These are phyloP conservation scores for Aphaenogaster floridana DNA, from an alignment of 1,140 invertebrate genomes.

Conservation along the genomic window DNA sequence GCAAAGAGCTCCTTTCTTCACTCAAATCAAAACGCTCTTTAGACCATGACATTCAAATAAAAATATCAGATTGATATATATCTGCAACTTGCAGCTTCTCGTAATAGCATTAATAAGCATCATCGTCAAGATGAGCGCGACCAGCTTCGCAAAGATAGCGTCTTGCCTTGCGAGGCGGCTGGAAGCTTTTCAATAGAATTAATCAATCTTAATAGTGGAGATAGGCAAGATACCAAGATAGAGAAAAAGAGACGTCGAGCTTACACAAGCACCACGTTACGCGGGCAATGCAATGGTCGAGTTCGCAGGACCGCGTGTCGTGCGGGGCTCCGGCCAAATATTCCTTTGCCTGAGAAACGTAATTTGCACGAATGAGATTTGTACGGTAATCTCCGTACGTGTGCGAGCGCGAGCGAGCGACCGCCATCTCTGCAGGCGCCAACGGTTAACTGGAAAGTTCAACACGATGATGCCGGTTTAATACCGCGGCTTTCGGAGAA, in stretches of 20 bases:
- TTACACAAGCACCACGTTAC: not conserved
- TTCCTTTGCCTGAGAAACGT: constrained; percentile 56
- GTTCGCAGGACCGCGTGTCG: not conserved
- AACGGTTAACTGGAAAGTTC: constrained; percentile 65
- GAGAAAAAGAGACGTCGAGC: not conserved
- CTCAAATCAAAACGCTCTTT: not conserved
- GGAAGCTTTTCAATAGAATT: constrained; percentile 41
- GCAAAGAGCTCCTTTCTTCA: not conserved
- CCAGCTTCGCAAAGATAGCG: not conserved
- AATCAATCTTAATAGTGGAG: constrained; percentile 31
- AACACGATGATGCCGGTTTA: constrained; percentile 65
- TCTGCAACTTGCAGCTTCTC: not conserved
- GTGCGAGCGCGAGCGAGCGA: constrained; percentile 25
- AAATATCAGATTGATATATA: constrained; percentile 23
- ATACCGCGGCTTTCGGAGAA: constrained; percentile 45
- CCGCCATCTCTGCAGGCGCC: constrained; percentile 35
- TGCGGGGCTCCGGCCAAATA: not conserved
- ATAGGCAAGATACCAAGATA: not conserved
- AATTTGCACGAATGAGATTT: constrained; percentile 61
- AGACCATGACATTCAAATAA: not conserved
- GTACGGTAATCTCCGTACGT: constrained; percentile 52
- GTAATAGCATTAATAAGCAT: constrained; percentile 34
- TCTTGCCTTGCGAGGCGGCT: not conserved
- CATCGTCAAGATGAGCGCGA: not conserved
- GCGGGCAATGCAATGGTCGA: not conserved